These are phyloP conservation scores for Mus spicilegus DNA, from an alignment of 2,113 vertebrate species.

Conservation along the genomic window DNA sequence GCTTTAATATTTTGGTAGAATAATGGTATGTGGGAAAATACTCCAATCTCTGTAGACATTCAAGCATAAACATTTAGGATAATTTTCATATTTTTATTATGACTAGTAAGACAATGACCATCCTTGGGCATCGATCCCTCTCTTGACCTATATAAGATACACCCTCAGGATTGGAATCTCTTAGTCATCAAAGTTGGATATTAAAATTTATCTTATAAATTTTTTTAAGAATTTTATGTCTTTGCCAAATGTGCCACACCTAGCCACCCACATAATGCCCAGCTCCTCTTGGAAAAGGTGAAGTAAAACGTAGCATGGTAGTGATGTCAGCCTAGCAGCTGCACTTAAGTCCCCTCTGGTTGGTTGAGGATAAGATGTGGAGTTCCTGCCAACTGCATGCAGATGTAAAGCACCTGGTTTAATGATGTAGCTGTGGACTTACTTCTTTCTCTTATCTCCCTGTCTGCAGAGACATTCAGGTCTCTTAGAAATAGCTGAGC, in stretches of 20 bases:
- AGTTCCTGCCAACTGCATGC: background rate
- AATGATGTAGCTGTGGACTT: background rate
- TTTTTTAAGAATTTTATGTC: background rate
- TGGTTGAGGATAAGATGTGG: background rate
- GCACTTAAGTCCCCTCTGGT: background rate
- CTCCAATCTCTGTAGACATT: background rate
- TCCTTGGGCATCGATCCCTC: background rate
- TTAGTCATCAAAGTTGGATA: conserved; percentile 43
- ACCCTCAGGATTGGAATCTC: background rate
- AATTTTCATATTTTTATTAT: conserved; percentile 29
- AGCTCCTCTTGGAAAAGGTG: background rate
- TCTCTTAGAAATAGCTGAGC: background rate
- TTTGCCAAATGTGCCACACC: background rate
- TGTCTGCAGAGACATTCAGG: background rate
- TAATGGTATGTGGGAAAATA: background rate
- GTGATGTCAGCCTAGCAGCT: background rate
- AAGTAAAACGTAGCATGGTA: background rate
- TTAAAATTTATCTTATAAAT: background rate
- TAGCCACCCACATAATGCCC: background rate
- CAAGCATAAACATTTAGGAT: background rate
- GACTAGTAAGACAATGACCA: conserved; percentile 6
- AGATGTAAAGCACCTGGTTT: background rate
- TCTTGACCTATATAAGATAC: background rate
- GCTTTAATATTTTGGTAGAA: conserved; percentile 37
- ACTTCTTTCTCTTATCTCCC: background rate